Percentiles rank a stretch among this genome's conserved stretches.
These are phyloP conservation scores for Muscina levida DNA, from an alignment of 2,888 invertebrate genomes.

Conservation along the genomic window DNA sequence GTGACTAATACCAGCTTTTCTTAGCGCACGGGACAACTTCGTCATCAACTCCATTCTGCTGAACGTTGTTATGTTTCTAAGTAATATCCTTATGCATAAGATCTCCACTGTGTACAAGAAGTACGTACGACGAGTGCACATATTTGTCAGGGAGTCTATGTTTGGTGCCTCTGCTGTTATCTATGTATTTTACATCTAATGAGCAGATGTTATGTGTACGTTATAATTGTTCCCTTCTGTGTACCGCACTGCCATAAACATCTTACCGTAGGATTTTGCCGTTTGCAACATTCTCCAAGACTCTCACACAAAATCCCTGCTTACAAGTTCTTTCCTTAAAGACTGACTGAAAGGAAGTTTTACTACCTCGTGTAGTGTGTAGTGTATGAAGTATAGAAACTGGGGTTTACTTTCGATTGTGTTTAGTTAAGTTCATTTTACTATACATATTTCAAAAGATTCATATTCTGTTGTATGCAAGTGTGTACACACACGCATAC, in stretches of 20 bases:
- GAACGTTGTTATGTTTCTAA: neutral
- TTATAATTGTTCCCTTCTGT: slow-evolving; percentile 35
- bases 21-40: neutral
- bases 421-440: slow-evolving; percentile 13
- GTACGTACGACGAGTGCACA: no score
- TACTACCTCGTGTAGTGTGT: neutral
- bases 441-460: neutral
- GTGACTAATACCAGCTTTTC: neutral
- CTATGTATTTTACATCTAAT: slow-evolving; percentile 23
- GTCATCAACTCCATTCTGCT: neutral
- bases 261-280: neutral
- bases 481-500: no score
- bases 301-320: neutral
- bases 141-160: neutral
- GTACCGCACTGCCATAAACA: neutral
- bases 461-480: no score
- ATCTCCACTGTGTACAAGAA: neutral
- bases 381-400: neutral
- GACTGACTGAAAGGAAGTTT: no score
- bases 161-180: no score
- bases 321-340: no score
- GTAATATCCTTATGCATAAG: neutral
- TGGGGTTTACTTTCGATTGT: slow-evolving; percentile 19
- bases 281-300: neutral
- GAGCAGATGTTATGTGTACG: slow-evolving; percentile 5